Evolutionary conservation across 2,113 vertebrate genomes (phyloP).

Genomic region (Pelvicachromis taeniatus): DNA sequence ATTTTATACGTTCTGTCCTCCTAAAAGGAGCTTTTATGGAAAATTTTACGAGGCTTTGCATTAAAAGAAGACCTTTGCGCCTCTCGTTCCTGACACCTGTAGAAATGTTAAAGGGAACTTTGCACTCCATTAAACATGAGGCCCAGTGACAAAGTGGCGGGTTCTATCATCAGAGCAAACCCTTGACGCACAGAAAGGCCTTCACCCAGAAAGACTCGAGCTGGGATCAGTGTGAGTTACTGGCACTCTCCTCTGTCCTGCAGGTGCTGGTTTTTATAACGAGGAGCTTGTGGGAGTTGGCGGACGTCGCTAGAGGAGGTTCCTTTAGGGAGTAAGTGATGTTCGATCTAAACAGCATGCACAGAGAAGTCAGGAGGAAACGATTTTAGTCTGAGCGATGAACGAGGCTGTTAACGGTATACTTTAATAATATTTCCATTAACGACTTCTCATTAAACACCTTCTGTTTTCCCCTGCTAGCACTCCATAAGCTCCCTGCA

Average conservation of each 20-base stretch:
- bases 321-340: not conserved
- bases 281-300: not conserved
- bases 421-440: slow-evolving; percentile 54
- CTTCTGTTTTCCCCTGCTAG: slow-evolving; percentile 20
- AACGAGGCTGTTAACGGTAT: slow-evolving; percentile 41
- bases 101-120: slow-evolving; percentile 57
- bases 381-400: slow-evolving; percentile 25
- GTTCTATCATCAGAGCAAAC: slow-evolving; percentile 35
- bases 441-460: slow-evolving; percentile 47
- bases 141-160: slow-evolving; percentile 7
- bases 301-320: not conserved
- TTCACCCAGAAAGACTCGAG: slow-evolving; percentile 28
- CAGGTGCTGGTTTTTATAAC: slow-evolving; percentile 39
- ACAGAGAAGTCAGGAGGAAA: slow-evolving; percentile 31
- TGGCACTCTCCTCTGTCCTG: slow-evolving; percentile 22
- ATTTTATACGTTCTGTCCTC: not conserved
- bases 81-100: slow-evolving; percentile 40
- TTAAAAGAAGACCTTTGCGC: slow-evolving; percentile 17
- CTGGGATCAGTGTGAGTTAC: slow-evolving; percentile 38
- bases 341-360: slow-evolving; percentile 15
- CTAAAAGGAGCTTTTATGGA: slow-evolving; percentile 3
- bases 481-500: not conserved
- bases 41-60: not conserved
- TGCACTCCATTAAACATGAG: slow-evolving; percentile 57
- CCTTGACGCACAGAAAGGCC: slow-evolving; percentile 16